phyloP scores from a whole-genome alignment of 2,113 vertebrate genomes.

The Perccottus glenii region DNA sequence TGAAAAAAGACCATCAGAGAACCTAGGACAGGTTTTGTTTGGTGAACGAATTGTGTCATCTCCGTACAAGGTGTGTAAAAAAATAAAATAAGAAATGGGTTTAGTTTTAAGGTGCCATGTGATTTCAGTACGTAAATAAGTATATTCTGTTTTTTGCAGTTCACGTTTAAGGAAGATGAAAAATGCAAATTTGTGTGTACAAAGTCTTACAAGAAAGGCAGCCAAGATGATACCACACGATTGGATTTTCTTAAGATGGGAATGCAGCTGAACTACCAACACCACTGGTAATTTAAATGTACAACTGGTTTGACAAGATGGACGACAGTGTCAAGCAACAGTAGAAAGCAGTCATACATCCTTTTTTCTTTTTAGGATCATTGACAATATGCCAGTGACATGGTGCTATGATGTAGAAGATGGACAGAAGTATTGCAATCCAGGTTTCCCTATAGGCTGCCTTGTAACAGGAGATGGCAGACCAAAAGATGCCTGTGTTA shows the following conservation, averaged over 20 bases:
- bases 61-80: slow-evolving; percentile 88
- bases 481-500: slow-evolving; percentile 95
- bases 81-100: neutral
- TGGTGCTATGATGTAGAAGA: slow-evolving; percentile 99
- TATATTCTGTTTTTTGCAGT: slow-evolving; percentile 52
- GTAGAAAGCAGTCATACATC: neutral
- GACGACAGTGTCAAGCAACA: neutral
- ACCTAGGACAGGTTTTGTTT: slow-evolving; percentile 97
- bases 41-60: slow-evolving; percentile 97
- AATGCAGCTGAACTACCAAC: slow-evolving; percentile 84
- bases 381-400: slow-evolving; percentile 99
- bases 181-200: slow-evolving; percentile 71
- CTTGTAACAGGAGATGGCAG: slow-evolving; percentile 87
- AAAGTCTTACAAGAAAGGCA: slow-evolving; percentile 61
- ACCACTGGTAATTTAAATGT: slow-evolving; percentile 77
- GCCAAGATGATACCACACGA: slow-evolving; percentile 51
- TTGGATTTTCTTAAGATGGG: slow-evolving; percentile 82
- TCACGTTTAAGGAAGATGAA: slow-evolving; percentile 66
- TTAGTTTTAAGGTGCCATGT: neutral
- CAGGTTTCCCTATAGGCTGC: slow-evolving; percentile 97
- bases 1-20: slow-evolving; percentile 94
- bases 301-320: neutral
- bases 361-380: slow-evolving; percentile 83
- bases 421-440: slow-evolving; percentile 93
- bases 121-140: neutral